These are phyloP conservation scores for Poicephalus meyeri DNA, from an alignment of 2,113 vertebrate genomes.

Conservation along the genomic window DNA sequence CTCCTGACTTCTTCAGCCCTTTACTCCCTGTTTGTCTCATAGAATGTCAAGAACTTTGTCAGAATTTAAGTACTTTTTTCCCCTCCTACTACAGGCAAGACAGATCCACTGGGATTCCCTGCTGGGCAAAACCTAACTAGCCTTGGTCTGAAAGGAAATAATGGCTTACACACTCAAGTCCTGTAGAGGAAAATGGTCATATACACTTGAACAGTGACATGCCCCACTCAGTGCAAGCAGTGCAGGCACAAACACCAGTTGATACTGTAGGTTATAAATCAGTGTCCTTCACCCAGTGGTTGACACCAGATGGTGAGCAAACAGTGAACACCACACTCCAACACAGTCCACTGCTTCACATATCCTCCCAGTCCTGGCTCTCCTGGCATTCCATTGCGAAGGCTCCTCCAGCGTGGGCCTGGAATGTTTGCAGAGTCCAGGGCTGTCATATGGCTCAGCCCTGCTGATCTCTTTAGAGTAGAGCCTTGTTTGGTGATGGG, in stretches of 20 bases:
- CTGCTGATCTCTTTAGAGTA: neutral
- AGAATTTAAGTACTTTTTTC: neutral
- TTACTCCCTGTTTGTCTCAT: neutral
- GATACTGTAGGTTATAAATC: neutral
- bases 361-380: neutral
- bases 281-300: neutral
- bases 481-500: neutral
- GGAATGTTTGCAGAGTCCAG: neutral
- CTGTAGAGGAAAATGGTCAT: neutral
- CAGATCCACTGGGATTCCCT: neutral
- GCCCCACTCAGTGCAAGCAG: neutral
- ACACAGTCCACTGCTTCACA: neutral
- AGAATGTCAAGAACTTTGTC: neutral
- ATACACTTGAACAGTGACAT: neutral
- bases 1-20: neutral
- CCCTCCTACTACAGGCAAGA: neutral
- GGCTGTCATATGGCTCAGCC: neutral
- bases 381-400: neutral
- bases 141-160: neutral
- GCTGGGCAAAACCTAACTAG: neutral
- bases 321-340: neutral
- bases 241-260: neutral
- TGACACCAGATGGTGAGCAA: neutral
- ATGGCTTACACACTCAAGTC: neutral
- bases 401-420: neutral